These are phyloP conservation scores for Pinctada fucata DNA, from an alignment of 2,888 invertebrate genomes.

Conservation along the genomic window DNA sequence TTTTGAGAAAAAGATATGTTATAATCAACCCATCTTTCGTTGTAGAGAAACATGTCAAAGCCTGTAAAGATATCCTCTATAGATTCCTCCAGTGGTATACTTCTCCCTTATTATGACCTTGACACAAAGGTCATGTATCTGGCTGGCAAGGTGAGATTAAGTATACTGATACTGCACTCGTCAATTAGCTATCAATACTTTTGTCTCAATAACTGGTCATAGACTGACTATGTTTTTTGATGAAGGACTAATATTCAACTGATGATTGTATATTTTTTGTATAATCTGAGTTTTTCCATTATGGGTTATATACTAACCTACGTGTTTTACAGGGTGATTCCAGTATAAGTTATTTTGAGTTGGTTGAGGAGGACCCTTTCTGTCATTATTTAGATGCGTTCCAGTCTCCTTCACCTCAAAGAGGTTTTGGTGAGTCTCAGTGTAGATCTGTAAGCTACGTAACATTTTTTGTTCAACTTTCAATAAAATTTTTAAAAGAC, in stretches of 20 bases:
- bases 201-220: no score
- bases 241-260: no score
- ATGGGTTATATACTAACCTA: no score
- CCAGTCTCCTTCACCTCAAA: constrained; percentile 97
- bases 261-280: no score
- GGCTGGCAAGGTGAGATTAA: constrained; percentile 87
- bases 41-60: constrained; percentile 73
- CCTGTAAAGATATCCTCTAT: constrained; percentile 73
- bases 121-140: constrained; percentile 96
- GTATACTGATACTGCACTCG: no score
- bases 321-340: constrained; percentile 87
- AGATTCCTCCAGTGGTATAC: constrained; percentile 90
- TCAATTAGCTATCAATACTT: no score
- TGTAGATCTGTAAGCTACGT: neutral
- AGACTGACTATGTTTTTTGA: no score
- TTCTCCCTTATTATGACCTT: constrained; percentile 97
- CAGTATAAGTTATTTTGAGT: constrained; percentile 95
- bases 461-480: no score
- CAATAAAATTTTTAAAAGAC: no score
- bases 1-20: no score
- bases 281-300: no score
- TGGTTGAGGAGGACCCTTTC: constrained; percentile 94
- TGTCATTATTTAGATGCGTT: constrained; percentile 98
- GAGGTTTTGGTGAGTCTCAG: constrained; percentile 81
- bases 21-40: no score